Evolutionary conservation across 35 echinoderm and acorn worm species (phyloP), one percentile per base, ranked within the genome.

Genomic region (Heliocidaris erythrogramma): DNA sequence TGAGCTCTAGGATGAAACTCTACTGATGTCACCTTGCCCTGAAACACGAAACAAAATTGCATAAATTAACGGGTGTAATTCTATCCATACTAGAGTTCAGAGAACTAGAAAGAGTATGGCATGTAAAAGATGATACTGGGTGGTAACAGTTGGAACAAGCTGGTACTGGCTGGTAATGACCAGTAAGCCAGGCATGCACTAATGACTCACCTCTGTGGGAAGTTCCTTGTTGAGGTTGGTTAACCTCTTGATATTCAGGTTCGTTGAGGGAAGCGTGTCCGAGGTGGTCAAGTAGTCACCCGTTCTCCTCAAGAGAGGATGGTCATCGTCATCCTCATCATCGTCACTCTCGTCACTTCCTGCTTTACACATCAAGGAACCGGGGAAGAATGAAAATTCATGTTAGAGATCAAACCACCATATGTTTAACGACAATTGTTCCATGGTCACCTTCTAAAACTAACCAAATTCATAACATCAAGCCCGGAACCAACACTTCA

Each of bases 1-100:
- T 99, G 98, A 30, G 98, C 96, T 88, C 89, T 92, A 21, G 96
- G 96, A 95, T 99, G 98, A 88, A 99, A 99, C 60, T 99, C 95
- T 11, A 99, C 88, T 56, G 94, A 30, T 32, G 94, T 48, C 14
- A 99, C 93, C 47, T 60, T 94, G 9, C 95, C 88, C 98, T 99
- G 93, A 89, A 48, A 89, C 42, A 42, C 4, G 8, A 71, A 71
- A 2, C 12, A 24, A 71, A 65, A 16, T 65, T 32, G 7, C 21
- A 11, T 17, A 88, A 88, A 31, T 42, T 88, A 31, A 48, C 30
- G 32, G 87, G 11, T 14, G 10, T 42, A 89, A 1, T 89, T 27
- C 27, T 78, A 5, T 78, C 17, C n/a, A 78, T 27, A 14, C 12
- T 42, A 3, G 3, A 1, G 35, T 42, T 42, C 35, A 42, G 35